Conservation (phyloP, 2,113 vertebrate species). For the Azemiops feae region DNA sequence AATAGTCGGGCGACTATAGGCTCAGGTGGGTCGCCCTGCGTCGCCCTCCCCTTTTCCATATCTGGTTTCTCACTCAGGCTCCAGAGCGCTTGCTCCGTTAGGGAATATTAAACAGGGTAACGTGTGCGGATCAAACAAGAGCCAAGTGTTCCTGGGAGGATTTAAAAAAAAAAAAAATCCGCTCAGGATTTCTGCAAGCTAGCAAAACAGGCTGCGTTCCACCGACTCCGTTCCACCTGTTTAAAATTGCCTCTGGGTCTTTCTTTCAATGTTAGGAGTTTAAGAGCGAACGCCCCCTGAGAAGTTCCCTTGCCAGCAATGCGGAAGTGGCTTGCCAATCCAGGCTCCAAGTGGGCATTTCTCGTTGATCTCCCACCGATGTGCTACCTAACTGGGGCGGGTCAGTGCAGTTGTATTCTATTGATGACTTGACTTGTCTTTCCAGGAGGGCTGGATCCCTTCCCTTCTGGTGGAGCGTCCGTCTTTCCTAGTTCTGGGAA, state of each 20-base stretch:
- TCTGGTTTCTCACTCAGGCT: neutral
- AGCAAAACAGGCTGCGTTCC: no score
- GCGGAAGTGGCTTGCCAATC: neutral
- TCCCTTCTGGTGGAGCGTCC: no score
- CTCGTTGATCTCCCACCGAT: neutral
- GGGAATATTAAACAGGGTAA: neutral
- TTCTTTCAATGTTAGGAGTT: neutral
- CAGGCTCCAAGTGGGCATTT: neutral
- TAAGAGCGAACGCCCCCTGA: no score
- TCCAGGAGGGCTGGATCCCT: neutral
- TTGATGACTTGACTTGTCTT: neutral
- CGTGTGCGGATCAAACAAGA: neutral
- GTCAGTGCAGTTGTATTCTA: neutral
- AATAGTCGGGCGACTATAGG: neutral
- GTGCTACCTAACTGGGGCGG: neutral
- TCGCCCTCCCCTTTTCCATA: neutral
- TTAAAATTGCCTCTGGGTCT: neutral
- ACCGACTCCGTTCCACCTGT: no score
- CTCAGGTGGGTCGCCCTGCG: accelerated
- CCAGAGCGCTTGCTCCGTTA: neutral
- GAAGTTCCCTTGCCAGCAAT: neutral
- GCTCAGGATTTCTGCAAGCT: no score
- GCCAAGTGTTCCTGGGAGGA: neutral
- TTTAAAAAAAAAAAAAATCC: neutral
- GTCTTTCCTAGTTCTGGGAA: neutral